These are phyloP conservation scores for Acrobasis repandana DNA, from an alignment of 2,888 invertebrate genomes.

Conservation along the genomic window DNA sequence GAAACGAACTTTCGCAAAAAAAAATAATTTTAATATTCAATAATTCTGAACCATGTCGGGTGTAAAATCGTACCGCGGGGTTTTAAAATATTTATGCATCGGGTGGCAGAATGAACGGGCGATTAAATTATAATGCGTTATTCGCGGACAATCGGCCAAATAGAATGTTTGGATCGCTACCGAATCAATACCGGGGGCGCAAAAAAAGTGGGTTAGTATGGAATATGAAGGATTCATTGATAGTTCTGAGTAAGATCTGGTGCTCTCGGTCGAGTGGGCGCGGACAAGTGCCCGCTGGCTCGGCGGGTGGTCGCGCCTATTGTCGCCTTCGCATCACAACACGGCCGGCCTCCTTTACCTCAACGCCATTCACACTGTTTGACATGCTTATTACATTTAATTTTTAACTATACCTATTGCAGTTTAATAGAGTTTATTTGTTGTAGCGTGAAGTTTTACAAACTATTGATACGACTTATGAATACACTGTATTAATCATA, in stretches of 20 bases:
- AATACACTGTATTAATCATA: too few species aligned
- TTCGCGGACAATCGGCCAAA: slow-evolving; percentile 65
- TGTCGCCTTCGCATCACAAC: slow-evolving; percentile 63
- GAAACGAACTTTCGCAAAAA: background rate
- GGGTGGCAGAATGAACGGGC: slow-evolving; percentile 44
- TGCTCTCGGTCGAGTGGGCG: slow-evolving; percentile 65
- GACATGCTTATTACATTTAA: slow-evolving; percentile 23
- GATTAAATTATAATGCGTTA: slow-evolving; percentile 55
- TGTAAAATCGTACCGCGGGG: slow-evolving; percentile 49
- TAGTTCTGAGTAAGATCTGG: slow-evolving; percentile 54
- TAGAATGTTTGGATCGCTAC: slow-evolving; percentile 54
- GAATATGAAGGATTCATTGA: slow-evolving; percentile 50
- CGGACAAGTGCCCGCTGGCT: slow-evolving; percentile 44
- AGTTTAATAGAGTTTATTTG: slow-evolving; percentile 26
- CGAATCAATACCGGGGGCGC: slow-evolving; percentile 46
- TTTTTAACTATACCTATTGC: slow-evolving; percentile 27
- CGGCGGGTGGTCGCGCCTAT: slow-evolving; percentile 70
- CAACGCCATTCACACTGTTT: slow-evolving; percentile 29
- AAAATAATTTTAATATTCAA: slow-evolving; percentile 27
- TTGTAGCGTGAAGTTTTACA: slow-evolving; percentile 12
- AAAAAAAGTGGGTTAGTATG: slow-evolving; percentile 50
- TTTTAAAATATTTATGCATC: slow-evolving; percentile 44
- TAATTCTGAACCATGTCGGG: slow-evolving; percentile 35
- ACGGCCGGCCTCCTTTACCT: slow-evolving; percentile 41
- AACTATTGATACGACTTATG: background rate